phyloP scores from a whole-genome alignment of 1,140 invertebrate species.

The Lepidurus couesii region DNA sequence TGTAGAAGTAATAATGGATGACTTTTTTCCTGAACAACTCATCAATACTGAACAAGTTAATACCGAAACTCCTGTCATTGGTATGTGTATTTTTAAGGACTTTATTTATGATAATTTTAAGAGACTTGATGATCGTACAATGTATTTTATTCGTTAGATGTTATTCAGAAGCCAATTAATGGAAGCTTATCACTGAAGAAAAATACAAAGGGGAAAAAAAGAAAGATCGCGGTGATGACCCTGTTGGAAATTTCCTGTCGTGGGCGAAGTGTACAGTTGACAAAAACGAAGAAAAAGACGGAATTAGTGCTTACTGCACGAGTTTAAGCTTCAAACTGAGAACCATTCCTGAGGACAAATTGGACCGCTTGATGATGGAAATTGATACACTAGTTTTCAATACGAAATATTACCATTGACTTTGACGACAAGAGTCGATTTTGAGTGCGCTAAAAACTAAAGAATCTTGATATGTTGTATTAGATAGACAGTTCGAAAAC shows the following conservation, averaged over 20 bases:
- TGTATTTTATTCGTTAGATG: neutral
- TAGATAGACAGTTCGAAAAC: neutral
- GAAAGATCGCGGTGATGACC: neutral
- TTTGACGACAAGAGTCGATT: no score
- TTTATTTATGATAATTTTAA: neutral
- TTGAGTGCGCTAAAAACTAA: no score
- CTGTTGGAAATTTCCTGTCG: neutral
- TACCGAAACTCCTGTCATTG: neutral
- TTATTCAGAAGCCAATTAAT: conserved; percentile 7
- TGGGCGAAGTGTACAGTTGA: neutral
- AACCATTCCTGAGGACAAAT: neutral
- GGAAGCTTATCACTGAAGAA: neutral
- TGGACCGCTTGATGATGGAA: neutral
- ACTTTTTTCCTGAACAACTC: neutral
- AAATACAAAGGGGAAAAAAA: neutral
- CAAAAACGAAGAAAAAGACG: neutral
- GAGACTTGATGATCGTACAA: neutral
- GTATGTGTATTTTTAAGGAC: neutral
- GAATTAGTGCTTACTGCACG: neutral
- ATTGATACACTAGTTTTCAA: neutral
- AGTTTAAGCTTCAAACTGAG: neutral
- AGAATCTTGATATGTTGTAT: no score
- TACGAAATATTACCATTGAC: no score
- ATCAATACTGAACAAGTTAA: neutral
- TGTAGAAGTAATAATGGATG: neutral